Conservation (phyloP, 2,888 invertebrate genomes). For the Perizoma affinitatum region DNA sequence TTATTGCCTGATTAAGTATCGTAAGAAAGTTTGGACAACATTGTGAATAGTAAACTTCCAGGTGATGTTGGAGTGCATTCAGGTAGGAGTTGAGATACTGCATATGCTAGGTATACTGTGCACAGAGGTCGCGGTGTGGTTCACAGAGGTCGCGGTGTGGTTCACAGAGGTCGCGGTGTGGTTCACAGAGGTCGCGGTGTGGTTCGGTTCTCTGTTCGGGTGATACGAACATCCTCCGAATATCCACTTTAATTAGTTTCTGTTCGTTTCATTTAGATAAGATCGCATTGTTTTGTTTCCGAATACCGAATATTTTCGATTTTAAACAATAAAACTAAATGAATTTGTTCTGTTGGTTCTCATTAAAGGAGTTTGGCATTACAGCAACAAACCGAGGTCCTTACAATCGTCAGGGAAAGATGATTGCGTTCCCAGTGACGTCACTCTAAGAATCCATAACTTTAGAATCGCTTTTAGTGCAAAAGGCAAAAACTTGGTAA, state of each 20-base stretch:
- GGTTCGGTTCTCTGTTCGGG: slow-evolving; percentile 27
- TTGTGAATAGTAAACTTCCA: too few species aligned
- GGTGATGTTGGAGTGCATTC: too few species aligned
- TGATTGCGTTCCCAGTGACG: too few species aligned
- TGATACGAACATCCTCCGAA: slow-evolving; percentile 21
- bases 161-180: neutral
- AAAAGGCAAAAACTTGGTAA: too few species aligned
- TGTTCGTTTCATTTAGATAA: slow-evolving; percentile 29
- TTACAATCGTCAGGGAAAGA: too few species aligned
- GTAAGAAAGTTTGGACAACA: too few species aligned
- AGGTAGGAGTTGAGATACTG: neutral
- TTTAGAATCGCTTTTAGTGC: too few species aligned
- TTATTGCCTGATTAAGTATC: too few species aligned
- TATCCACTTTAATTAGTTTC: slow-evolving; percentile 30
- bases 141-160: neutral
- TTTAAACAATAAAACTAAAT: slow-evolving; percentile 14
- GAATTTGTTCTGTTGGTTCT: slow-evolving; percentile 8
- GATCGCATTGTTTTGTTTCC: slow-evolving; percentile 24
- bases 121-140: neutral
- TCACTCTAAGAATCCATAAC: too few species aligned
- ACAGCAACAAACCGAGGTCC: too few species aligned
- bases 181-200: neutral
- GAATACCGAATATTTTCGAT: slow-evolving; percentile 17
- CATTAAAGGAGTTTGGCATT: neutral
- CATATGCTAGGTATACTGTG: neutral